Evolutionary conservation across 2,888 invertebrate genomes (phyloP), one percentile per base, ranked within the genome.

Genomic region (Anoncus sp.): DNA sequence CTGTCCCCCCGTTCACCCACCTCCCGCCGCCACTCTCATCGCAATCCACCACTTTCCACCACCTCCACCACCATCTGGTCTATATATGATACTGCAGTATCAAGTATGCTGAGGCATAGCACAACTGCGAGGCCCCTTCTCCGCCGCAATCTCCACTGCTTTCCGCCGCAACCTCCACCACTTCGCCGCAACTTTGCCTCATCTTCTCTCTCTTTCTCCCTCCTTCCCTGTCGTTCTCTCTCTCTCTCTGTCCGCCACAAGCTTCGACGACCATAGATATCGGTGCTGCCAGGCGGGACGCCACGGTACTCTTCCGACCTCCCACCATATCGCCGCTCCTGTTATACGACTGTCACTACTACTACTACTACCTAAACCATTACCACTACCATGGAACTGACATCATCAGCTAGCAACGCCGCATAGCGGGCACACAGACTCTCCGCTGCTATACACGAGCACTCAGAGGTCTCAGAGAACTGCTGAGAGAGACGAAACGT

Each of bases 351-450:
- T 20, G 35, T 9, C 47, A 24, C 65, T 67, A 77, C 67, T 55
- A 47, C 72, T 43, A 81, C 43, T 45, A 43, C 16, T 47, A 49
- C 38, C 63, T 49, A 59, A 60, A 73, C 70, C 59, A 57, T 62
- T 55, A 63, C 74, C 51, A 77, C 63, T 70, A 70, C 40, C 77
- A 76, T 78, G 80, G 79, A 77, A 73, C 81, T 77, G 71, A 77
- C 76, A 67, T 73, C 77, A 75, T 75, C 80, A 82, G 76, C 82
- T 73, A 66, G 81, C 81, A 82, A 82, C 85, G 86, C 87, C 82
- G 79, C 84, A 84, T 79, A 80, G 75, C 82, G 85, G 83, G 83
- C 75, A 63, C 78, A 65, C 47, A 47, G 57, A 55, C 75, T 78
- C 75, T 77, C 74, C 80, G 53, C 76, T 62, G 67, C n/a, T n/a